These are phyloP conservation scores for Orchestia grillus DNA, from an alignment of 1,140 invertebrate genomes.

Conservation along the genomic window DNA sequence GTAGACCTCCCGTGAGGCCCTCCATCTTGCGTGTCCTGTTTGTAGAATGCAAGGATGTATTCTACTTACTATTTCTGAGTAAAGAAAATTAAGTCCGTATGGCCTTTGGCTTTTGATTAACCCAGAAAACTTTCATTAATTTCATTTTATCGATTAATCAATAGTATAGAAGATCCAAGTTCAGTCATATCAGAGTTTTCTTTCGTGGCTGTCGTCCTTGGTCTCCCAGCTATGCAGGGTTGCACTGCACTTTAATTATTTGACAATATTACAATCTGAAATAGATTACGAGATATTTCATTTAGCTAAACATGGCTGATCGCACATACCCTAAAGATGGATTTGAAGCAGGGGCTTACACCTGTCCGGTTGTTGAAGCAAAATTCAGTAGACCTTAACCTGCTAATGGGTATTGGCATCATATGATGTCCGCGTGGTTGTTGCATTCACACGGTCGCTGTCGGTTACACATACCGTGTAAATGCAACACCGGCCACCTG, in stretches of 20 bases:
- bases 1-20: not conserved
- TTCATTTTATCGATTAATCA: too few species aligned
- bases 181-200: not conserved
- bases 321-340: not conserved
- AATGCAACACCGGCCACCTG: too few species aligned
- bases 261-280: not conserved
- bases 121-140: too few species aligned
- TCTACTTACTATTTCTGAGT: too few species aligned
- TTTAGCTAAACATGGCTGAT: not conserved
- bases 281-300: not conserved
- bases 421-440: too few species aligned
- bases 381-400: not conserved
- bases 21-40: not conserved
- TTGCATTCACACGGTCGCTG: too few species aligned
- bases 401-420: too few species aligned
- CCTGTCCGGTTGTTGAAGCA: not conserved
- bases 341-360: not conserved
- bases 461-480: too few species aligned
- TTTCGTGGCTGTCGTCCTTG: not conserved
- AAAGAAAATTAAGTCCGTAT: too few species aligned
- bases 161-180: not conserved
- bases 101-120: too few species aligned
- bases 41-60: not conserved
- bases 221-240: too few species aligned
- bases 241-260: not conserved